A percentile compares a stretch with the other conserved stretches of the same genome.
phyloP scores from a whole-genome alignment of 2,888 invertebrate genomes.

The Stenolophus ochropezus region DNA sequence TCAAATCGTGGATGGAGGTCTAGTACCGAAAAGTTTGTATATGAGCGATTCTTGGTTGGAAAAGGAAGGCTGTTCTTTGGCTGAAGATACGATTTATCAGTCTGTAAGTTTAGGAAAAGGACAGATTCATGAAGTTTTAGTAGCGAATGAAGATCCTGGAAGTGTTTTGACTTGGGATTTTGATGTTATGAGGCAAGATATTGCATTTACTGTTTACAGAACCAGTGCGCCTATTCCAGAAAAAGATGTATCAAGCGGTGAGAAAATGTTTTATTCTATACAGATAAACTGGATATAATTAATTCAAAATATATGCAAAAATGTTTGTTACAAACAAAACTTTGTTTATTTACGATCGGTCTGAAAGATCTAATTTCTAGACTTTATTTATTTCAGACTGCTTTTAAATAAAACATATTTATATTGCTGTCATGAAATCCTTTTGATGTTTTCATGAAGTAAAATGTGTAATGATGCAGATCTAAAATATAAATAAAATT shows the following conservation, averaged over 20 bases:
- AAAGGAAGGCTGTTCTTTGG: constrained; percentile 69
- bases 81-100: constrained; percentile 76
- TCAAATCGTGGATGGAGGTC: constrained; percentile 88
- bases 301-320: constrained; percentile 67
- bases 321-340: background rate
- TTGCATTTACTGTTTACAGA: constrained; percentile 86
- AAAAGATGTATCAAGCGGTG: constrained; percentile 60
- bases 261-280: constrained; percentile 44
- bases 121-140: constrained; percentile 85
- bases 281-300: background rate
- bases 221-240: constrained; percentile 68
- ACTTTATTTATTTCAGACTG: background rate
- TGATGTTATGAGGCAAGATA: constrained; percentile 92
- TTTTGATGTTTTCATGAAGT: no score
- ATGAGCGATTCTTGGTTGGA: constrained; percentile 77
- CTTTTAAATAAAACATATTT: no score
- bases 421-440: no score
- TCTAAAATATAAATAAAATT: no score
- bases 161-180: constrained; percentile 98
- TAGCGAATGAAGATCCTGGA: constrained; percentile 88
- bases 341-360: no score
- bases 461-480: no score
- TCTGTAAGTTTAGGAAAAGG: constrained; percentile 81
- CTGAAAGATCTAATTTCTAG: no score
- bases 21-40: constrained; percentile 91